Evolutionary conservation across 2,888 invertebrate species (phyloP), one percentile per base, ranked within the genome.

Genomic region (Ectemnius cavifrons): DNA sequence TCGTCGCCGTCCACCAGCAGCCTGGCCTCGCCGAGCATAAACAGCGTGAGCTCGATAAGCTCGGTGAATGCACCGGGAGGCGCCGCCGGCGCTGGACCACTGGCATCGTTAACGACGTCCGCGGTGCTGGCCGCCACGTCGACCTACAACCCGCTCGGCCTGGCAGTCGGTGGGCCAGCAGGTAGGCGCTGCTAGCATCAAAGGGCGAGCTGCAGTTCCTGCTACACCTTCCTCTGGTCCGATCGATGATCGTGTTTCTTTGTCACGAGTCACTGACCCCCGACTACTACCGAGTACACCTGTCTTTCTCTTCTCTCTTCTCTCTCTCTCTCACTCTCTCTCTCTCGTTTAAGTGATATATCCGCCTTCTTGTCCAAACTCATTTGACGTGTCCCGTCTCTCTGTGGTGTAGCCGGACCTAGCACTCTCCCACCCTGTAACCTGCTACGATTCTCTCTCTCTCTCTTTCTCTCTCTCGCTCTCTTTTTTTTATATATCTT

Each of bases 141-240:
- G 81, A 95, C 96, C 86, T 97, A 96, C 93, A 96, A 96, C 93
- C 96, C 97, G 86, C 94, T 97, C 91, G 95, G 96, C 92, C 94
- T 97, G 89, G 96, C 96, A 90, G 94, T 95, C 86, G 95, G 95
- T 91, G 91, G 91, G 86, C 95, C 95, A 92, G 94, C 94, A 94
- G 94, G 95, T 95, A 94, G 93, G 94, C 93, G 88, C 88, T 89
- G 90, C 90, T 89, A 90, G 90, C 88, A 89, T 85, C 88, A 37
- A 37, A 85, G 88, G 88, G 88, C 89, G 90, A 89, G 90, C 89
- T 88, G 88, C 88, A 85, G 89, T 90, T 89, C 89, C 90, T 86
- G 89, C 90, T 90, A 89, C 90, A 90, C 90, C 90, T 84, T 87
- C 88, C 83, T 69, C 66, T 71, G 65, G 46, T 72, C 79, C 81